Conservation (phyloP, 2,113 vertebrate genomes). For the Lates calcarifer region DNA sequence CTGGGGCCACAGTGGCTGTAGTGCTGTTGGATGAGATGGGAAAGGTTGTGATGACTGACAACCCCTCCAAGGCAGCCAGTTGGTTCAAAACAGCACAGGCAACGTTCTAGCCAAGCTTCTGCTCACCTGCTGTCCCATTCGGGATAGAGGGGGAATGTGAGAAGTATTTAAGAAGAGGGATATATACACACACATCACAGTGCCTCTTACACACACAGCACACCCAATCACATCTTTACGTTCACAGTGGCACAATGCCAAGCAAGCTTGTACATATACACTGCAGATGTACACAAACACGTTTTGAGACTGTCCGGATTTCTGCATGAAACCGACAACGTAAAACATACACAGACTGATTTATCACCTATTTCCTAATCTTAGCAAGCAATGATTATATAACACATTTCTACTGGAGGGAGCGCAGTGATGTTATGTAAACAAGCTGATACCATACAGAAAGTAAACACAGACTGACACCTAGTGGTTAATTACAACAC, state of each 20-base stretch:
- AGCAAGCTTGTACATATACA: slow-evolving; percentile 17
- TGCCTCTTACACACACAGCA: slow-evolving; percentile 44
- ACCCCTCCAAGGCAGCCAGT: slow-evolving; percentile 80
- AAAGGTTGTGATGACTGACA: slow-evolving; percentile 83
- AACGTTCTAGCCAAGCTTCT: slow-evolving; percentile 83
- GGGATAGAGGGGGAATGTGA: slow-evolving; percentile 82
- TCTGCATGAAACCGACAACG: slow-evolving; percentile 27
- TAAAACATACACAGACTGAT: slow-evolving; percentile 16
- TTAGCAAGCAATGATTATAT: slow-evolving; percentile 35
- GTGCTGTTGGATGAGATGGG: slow-evolving; percentile 79
- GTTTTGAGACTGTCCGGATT: slow-evolving; percentile 24
- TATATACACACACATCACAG: slow-evolving; percentile 70
- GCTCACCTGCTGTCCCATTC: slow-evolving; percentile 90
- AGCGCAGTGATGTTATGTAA: slow-evolving; percentile 33
- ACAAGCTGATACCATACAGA: background rate
- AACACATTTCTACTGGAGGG: slow-evolving; percentile 13
- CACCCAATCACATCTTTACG: slow-evolving; percentile 34
- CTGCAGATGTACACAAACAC: slow-evolving; percentile 23
- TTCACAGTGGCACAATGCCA: slow-evolving; percentile 23
- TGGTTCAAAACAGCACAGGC: slow-evolving; percentile 80
- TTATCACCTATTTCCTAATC: slow-evolving; percentile 32
- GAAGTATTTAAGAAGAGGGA: slow-evolving; percentile 84
- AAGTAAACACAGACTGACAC: slow-evolving; percentile 60
- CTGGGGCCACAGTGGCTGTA: slow-evolving; percentile 61
- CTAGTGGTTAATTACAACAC: slow-evolving; percentile 66